Base-by-base conservation (phyloP, 2,113 vertebrate genomes). In the Electrona antarctica region DNA sequence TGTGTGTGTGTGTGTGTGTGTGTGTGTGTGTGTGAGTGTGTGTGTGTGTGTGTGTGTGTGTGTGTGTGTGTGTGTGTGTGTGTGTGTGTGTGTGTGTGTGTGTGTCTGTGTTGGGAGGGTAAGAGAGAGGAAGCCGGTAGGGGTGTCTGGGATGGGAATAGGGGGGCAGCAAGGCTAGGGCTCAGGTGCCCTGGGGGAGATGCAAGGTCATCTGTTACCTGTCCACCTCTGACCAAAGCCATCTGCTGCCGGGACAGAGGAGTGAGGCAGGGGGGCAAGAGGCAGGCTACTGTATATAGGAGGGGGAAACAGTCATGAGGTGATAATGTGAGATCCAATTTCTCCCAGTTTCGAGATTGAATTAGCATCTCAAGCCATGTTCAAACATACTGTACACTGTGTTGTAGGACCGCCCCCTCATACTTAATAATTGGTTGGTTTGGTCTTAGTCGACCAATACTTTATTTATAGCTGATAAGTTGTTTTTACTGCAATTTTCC, bases 121-220 rank as follows among this genome's bases (percentile, higher is more conserved):
- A 9, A 73, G 69, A 57, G 29, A 69, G 48, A 71, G 60, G 29
- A 64, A 66, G 60, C 29, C 70, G 67, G 57, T 5, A 7, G 66
- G 70, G 70, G 55, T 29, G 28, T 11, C 55, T 15, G 15, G 72
- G 57, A 21, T 5, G 14, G 12, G 12, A 61, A 15, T 12, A 10
- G 68, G 9, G 9, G 58, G 67, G 13, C 60, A 59, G 61, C 28
- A 4, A 11, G 80, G 67, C 71, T 77, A 69, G 81, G 80, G 76
- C 82, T 73, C 70, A 73, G 78, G 71, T 60, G 84, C 67, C 81
- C 86, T 65, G 54, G 64, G 72, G 50, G 76, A 79, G 73, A 79
- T 78, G 70, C 29, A 51, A 81, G 86, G 89, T 90, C 82, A 71
- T 92, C 89, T 93, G 92, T 90, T 92, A 93, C 89, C 91, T 91